Evolutionary conservation across 2,888 invertebrate species (phyloP), one percentile per base, ranked within the genome.

Genomic region (Pyralis farinalis): DNA sequence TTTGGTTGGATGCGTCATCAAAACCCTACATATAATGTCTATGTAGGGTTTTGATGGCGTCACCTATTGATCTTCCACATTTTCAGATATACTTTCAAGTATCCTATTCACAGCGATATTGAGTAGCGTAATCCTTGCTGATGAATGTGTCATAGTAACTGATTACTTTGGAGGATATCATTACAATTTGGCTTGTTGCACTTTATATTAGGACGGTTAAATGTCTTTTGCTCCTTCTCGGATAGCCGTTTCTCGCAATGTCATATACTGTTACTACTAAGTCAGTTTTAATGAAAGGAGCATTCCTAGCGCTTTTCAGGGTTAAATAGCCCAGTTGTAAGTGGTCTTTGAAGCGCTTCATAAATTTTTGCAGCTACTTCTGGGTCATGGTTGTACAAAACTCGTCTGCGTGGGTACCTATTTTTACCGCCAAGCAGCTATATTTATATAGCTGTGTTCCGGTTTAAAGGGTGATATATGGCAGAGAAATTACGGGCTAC

Each of bases 21-120:
- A 44, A 47, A 25, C 42, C 44, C 42, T 44, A 49, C 31, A 46
- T 49, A 3, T 35, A 40, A n/a, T n/a, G n/a, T n/a, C n/a, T n/a
- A n/a, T n/a, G n/a, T n/a, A n/a, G n/a, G n/a, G n/a, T n/a, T n/a
- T n/a, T 43, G 37, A 34, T 9, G 43, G 38, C 5, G 5, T 37
- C 1, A 42, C n/a, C 7, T 44, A 5, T 25, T 46, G 42, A 11
- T 38, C 30, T 46, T 40, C 27, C 11, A 40, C 12, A 40, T 37
- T 7, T 7, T 32, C 35, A n/a, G 43, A 25, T 22, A 44, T 27
- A 39, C 12, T 33, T 40, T 42, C 11, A 27, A 42, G 21, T 3
- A 46, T 43, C 25, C 43, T 41, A 27, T 29, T 44, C 33, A 40
- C 42, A 10, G 44, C 43, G 20, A 40, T 22, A 12, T 49, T 46